phyloP scores from a whole-genome alignment of 2,797 vertebrate genomes.

The Tokudaia tokunoshimensis region DNA sequence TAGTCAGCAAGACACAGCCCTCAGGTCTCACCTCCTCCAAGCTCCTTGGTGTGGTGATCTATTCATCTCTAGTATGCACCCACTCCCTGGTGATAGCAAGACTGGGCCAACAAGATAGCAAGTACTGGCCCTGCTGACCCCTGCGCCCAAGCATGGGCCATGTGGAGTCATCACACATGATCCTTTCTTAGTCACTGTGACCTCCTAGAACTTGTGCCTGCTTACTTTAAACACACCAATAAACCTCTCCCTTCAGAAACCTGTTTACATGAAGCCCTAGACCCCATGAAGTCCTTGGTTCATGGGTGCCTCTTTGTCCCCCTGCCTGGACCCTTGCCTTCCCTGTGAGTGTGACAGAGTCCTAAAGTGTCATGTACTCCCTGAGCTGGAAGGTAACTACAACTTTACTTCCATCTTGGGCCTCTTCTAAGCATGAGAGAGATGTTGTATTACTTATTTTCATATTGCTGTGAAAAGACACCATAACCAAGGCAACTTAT shows the following conservation, averaged over 20 bases:
- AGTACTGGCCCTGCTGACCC: neutral
- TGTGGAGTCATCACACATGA: neutral
- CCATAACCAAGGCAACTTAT: neutral
- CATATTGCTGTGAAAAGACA: neutral
- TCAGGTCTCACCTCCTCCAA: neutral
- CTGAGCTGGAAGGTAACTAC: neutral
- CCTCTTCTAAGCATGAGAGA: neutral
- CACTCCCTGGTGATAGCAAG: neutral
- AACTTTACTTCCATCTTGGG: neutral
- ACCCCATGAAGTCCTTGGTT: neutral
- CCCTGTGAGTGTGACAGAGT: neutral
- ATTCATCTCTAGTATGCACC: neutral
- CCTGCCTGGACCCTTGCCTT: neutral
- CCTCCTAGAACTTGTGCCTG: neutral
- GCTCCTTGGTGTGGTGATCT: too few species aligned
- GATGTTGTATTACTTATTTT: neutral
- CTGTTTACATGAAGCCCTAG: too few species aligned
- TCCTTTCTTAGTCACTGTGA: neutral
- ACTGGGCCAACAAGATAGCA: too few species aligned
- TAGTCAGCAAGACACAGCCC: neutral
- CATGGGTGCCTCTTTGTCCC: neutral
- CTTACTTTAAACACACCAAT: neutral
- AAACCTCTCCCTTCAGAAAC: neutral
- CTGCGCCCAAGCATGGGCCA: too few species aligned
- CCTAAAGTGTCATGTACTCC: too few species aligned